phyloP scores from a whole-genome alignment of 2,797 vertebrate genomes.

The Pagetopsis macropterus region DNA sequence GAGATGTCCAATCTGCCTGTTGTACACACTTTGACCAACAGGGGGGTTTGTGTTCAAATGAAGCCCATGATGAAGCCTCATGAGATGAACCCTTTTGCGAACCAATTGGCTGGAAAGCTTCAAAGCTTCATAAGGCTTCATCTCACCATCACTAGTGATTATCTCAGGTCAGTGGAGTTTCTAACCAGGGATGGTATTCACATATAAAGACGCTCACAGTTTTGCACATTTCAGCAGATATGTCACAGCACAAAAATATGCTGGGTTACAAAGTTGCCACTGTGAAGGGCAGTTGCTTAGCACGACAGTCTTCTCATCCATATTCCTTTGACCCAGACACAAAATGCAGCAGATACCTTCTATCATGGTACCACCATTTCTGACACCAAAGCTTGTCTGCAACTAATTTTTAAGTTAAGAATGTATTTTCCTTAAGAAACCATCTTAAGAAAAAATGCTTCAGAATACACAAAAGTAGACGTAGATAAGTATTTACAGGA shows the following conservation, averaged over 20 bases:
- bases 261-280: constrained; percentile 2
- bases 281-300: background rate
- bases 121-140: no score
- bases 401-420: background rate
- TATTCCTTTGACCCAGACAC: background rate
- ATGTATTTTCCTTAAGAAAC: background rate
- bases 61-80: no score
- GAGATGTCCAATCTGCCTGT: no score
- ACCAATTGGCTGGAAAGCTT: no score
- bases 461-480: background rate
- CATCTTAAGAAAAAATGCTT: background rate
- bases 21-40: no score
- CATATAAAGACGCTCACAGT: constrained; percentile 15
- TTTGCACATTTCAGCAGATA: constrained; percentile 24
- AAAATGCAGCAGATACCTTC: background rate
- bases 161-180: constrained; percentile 54
- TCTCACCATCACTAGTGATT: no score
- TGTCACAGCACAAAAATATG: constrained; percentile 7
- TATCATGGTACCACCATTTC: constrained; percentile 8
- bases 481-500: background rate
- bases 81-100: no score
- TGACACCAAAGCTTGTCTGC: background rate
- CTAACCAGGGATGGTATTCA: constrained; percentile 36
- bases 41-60: no score
- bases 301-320: background rate